phyloP scores from a whole-genome alignment of 2,113 vertebrate species.

The Amphilophus citrinellus region DNA sequence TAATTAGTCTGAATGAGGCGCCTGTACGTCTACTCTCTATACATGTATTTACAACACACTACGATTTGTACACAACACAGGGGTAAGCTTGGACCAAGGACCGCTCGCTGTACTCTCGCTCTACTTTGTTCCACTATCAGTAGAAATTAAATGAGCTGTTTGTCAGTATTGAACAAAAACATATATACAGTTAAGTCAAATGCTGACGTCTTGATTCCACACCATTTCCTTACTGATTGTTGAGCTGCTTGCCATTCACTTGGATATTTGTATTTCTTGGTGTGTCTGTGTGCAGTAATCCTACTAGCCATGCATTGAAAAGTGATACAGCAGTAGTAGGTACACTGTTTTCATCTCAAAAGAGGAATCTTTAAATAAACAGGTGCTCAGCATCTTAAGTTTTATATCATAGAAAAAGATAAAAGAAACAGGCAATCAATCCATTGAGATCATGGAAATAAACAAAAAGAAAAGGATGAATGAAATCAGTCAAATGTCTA shows the following conservation, averaged over 20 bases:
- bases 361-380: conserved; percentile 73
- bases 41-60: conserved; percentile 81
- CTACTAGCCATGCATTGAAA: conserved; percentile 83
- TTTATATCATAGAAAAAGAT: conserved; percentile 79
- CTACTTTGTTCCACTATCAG: conserved; percentile 73
- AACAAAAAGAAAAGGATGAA: conserved; percentile 61
- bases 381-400: conserved; percentile 71
- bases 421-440: conserved; percentile 78
- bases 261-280: conserved; percentile 70
- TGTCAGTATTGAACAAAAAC: conserved; percentile 78
- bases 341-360: conserved; percentile 73
- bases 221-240: conserved; percentile 49
- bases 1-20: conserved; percentile 64
- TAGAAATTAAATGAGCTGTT: conserved; percentile 77
- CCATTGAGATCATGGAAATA: conserved; percentile 64
- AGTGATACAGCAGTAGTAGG: conserved; percentile 78
- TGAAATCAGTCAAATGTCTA: conserved; percentile 66
- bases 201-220: conserved; percentile 54
- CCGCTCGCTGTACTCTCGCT: conserved; percentile 71
- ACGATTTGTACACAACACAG: conserved; percentile 61
- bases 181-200: conserved; percentile 79
- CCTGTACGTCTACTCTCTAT: conserved; percentile 77
- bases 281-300: conserved; percentile 78
- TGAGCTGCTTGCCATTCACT: conserved; percentile 70
- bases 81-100: conserved; percentile 68